These are phyloP conservation scores for Drosophila infuscata DNA, from an alignment of 2,888 invertebrate genomes.

Conservation along the genomic window DNA sequence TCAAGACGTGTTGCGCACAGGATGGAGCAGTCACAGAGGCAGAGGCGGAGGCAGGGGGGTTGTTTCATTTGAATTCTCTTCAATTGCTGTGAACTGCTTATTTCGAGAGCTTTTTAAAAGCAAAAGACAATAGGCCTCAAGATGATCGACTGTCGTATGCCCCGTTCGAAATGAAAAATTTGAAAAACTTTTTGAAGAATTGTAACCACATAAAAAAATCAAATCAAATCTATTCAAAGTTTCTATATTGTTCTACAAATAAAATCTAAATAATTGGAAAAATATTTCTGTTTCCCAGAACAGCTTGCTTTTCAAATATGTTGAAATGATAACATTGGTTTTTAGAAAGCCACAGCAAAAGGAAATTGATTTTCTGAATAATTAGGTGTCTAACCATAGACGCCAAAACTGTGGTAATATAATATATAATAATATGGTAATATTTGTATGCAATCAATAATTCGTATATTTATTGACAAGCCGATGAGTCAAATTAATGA, in stretches of 20 bases:
- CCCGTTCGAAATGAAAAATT: not conserved
- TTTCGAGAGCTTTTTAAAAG: conserved; percentile 26
- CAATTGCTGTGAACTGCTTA: conserved; percentile 58
- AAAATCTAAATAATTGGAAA: no score
- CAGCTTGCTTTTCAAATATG: no score
- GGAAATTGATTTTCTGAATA: no score
- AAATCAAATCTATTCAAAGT: no score
- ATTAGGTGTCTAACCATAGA: no score
- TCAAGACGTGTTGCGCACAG: conserved; percentile 17
- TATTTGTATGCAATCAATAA: no score
- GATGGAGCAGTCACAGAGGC: not conserved
- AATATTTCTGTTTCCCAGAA: no score
- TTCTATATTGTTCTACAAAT: no score
- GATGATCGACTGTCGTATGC: conserved; percentile 14
- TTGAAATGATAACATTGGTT: no score
- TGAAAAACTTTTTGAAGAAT: not conserved
- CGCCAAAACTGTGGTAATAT: no score
- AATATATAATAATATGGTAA: no score
- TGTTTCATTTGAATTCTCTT: conserved; percentile 64
- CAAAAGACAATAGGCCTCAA: not conserved
- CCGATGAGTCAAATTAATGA: not conserved
- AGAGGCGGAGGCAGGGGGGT: not conserved
- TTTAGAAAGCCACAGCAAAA: no score
- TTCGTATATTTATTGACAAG: not conserved
- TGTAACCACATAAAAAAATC: not conserved